Evolutionary conservation across 2,113 vertebrate species (phyloP).

Genomic region (Stomatorhinus ivindoensis): DNA sequence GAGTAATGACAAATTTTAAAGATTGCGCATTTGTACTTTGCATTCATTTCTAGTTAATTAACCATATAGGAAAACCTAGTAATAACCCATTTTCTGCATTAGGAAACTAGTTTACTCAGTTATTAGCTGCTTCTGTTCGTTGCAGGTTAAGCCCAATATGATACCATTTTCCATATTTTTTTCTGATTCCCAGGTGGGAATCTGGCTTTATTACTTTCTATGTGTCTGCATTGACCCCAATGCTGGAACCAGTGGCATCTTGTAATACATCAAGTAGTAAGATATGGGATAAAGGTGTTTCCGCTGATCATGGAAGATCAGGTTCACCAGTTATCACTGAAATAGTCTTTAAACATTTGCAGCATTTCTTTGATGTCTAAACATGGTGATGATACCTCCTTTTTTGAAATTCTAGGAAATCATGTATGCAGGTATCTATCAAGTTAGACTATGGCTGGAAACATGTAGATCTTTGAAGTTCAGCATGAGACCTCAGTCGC

Average conservation of each 20-base stretch:
- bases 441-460: conserved; percentile 37
- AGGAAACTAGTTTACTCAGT: neutral
- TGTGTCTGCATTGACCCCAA: conserved; percentile 31
- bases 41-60: neutral
- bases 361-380: conserved; percentile 54
- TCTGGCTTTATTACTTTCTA: conserved; percentile 51
- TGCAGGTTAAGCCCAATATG: neutral
- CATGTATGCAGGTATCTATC: neutral
- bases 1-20: neutral
- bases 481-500: conserved; percentile 19
- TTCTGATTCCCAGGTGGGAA: conserved; percentile 28
- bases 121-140: neutral
- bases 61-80: neutral
- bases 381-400: neutral
- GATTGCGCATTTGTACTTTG: neutral
- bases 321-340: neutral
- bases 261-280: conserved; percentile 26
- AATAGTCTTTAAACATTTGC: conserved; percentile 29
- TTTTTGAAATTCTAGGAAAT: conserved; percentile 11
- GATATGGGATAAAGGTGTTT: conserved; percentile 3
- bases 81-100: neutral
- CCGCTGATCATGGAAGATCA: conserved; percentile 22
- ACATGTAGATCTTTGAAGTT: conserved; percentile 40
- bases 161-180: neutral
- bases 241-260: conserved; percentile 2